Evolutionary conservation across 2,888 invertebrate genomes (phyloP).

Genomic region (Gymnoscelis rufifasciata): DNA sequence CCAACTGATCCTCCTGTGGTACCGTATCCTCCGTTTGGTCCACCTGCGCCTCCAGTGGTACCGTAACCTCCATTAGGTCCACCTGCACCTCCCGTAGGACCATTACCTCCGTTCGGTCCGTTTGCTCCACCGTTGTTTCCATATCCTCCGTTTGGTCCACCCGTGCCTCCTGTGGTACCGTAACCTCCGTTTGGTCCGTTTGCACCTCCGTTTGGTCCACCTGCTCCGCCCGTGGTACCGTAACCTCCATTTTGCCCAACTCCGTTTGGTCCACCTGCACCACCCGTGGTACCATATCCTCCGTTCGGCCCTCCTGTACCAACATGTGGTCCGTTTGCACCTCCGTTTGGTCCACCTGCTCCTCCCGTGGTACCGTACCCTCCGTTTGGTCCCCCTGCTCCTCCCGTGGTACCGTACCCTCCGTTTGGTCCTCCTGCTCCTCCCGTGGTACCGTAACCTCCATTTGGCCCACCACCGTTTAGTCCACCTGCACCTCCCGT

Average conservation of each 20-base stretch:
- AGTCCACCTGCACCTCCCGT: neutral
- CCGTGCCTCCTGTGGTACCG: neutral
- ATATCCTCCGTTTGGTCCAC: constrained; percentile 1
- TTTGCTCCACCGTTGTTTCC: neutral
- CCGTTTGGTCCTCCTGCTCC: neutral
- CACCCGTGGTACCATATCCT: constrained; percentile 5
- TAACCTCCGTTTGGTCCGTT: neutral
- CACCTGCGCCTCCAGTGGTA: neutral
- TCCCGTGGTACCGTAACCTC: constrained; percentile 1
- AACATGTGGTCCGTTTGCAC: neutral
- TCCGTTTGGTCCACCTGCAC: neutral
- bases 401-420: constrained; percentile 3
- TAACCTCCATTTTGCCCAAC: constrained; percentile 6
- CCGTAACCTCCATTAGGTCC: neutral
- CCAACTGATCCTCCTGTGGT: constrained; percentile 1
- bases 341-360: constrained; percentile 1
- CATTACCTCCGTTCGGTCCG: neutral
- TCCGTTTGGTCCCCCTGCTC: neutral
- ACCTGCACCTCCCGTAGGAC: neutral
- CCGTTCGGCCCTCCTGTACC: constrained; percentile 5
- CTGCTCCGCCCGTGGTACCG: neutral
- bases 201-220: neutral
- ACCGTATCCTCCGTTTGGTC: neutral
- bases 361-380: constrained; percentile 1
- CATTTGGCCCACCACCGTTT: neutral